These are phyloP conservation scores for Magallana nippona DNA, from an alignment of 2,888 invertebrate species.

Conservation along the genomic window DNA sequence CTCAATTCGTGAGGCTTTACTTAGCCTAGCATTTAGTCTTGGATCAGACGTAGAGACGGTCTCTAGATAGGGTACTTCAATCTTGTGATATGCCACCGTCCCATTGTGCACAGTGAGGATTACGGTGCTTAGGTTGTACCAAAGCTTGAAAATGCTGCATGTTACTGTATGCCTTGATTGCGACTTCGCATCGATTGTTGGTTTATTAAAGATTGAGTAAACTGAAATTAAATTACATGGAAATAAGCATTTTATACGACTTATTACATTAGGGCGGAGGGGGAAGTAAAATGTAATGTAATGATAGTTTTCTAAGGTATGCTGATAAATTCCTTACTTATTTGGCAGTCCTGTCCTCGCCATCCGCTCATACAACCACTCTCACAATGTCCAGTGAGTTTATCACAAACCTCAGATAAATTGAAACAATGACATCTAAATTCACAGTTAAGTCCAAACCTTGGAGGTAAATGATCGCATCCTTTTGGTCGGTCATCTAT, in stretches of 20 bases:
- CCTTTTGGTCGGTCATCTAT: neutral
- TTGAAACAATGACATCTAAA: constrained; percentile 9
- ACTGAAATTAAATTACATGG: neutral
- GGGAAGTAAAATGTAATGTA: too few species aligned
- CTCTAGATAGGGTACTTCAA: neutral
- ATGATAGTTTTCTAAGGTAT: neutral
- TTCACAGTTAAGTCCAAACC: constrained; percentile 4
- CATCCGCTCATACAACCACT: neutral
- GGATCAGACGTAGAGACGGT: neutral
- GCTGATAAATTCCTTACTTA: neutral
- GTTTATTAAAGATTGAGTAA: neutral
- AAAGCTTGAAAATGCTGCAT: constrained; percentile 8
- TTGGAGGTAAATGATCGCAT: neutral
- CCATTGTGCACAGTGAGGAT: neutral
- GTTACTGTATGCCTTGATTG: neutral
- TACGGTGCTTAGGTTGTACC: neutral
- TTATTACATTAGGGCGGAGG: too few species aligned
- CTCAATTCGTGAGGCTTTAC: neutral
- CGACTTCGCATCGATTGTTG: neutral
- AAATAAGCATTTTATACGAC: too few species aligned
- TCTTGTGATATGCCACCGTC: neutral
- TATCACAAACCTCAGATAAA: neutral
- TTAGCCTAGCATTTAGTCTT: neutral
- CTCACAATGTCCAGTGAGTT: neutral
- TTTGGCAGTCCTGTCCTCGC: neutral